These are phyloP conservation scores for Intellagama lesueurii DNA, from an alignment of 2,797 vertebrate genomes.

Conservation along the genomic window DNA sequence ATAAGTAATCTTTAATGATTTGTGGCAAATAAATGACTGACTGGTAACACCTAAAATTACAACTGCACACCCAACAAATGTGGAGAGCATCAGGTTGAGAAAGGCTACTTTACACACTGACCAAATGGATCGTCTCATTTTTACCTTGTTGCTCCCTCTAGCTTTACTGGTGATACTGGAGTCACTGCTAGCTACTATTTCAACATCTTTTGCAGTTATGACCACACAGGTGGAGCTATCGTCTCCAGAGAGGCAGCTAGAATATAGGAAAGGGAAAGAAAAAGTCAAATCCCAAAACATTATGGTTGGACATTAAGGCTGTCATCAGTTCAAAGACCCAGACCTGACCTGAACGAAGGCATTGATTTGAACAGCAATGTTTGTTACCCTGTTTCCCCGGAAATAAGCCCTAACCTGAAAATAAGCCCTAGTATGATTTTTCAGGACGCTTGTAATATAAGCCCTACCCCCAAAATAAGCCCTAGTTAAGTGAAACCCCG, in stretches of 20 bases:
- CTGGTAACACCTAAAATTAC: not conserved
- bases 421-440: too few relatives aligned
- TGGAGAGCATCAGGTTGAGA: not conserved
- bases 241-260: slow-evolving; percentile 91
- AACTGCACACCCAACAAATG: not conserved
- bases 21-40: not conserved
- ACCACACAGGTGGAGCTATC: slow-evolving; percentile 91
- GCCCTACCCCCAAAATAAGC: too few relatives aligned
- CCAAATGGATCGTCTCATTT: not conserved
- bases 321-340: not conserved
- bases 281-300: not conserved
- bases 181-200: slow-evolving; percentile 96
- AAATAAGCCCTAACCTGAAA: too few relatives aligned
- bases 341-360: rapidly evolving
- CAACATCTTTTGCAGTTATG: slow-evolving; percentile 91
- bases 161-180: slow-evolving; percentile 97
- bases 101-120: not conserved
- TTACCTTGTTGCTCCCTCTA: slow-evolving; percentile 95
- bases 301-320: not conserved
- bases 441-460: too few relatives aligned
- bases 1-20: not conserved
- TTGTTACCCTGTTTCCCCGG: not conserved
- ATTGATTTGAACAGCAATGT: not conserved
- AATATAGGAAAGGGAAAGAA: not conserved
- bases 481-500: too few relatives aligned